A percentile compares a stretch with the other conserved stretches of the same genome.
These are phyloP conservation scores for Eupithecia insigniata DNA, from an alignment of 2,888 invertebrate species.

Conservation along the genomic window DNA sequence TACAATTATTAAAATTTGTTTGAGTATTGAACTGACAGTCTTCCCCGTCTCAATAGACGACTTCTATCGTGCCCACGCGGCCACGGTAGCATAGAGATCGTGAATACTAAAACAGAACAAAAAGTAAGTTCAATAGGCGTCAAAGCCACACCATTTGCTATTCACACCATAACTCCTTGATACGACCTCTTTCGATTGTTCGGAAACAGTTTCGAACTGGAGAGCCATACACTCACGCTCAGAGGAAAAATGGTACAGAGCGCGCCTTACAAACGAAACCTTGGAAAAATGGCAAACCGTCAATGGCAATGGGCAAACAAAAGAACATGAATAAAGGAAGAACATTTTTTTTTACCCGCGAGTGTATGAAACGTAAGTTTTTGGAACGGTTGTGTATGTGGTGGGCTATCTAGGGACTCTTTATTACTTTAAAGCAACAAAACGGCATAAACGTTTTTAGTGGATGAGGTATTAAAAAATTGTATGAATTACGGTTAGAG, in stretches of 20 bases:
- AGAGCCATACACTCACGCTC: constrained; percentile 16
- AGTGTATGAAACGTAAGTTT: too few species aligned
- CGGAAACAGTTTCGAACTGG: constrained; percentile 25
- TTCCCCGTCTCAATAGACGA: background rate
- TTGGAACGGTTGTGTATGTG: too few species aligned
- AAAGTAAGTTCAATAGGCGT: background rate
- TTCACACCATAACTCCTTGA: background rate
- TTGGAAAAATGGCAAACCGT: background rate
- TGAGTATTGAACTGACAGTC: background rate
- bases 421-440: too few species aligned
- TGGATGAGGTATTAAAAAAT: too few species aligned
- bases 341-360: background rate
- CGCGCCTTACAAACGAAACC: background rate
- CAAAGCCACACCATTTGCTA: background rate
- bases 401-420: too few species aligned
- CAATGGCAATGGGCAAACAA: background rate
- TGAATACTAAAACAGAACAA: background rate
- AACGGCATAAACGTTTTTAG: too few species aligned
- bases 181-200: constrained; percentile 34
- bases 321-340: background rate
- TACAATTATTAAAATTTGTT: background rate
- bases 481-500: too few species aligned
- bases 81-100: background rate
- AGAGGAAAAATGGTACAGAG: background rate
- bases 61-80: background rate